These are phyloP conservation scores for Hylia prasina DNA, from an alignment of 2,113 vertebrate genomes.

Conservation along the genomic window DNA sequence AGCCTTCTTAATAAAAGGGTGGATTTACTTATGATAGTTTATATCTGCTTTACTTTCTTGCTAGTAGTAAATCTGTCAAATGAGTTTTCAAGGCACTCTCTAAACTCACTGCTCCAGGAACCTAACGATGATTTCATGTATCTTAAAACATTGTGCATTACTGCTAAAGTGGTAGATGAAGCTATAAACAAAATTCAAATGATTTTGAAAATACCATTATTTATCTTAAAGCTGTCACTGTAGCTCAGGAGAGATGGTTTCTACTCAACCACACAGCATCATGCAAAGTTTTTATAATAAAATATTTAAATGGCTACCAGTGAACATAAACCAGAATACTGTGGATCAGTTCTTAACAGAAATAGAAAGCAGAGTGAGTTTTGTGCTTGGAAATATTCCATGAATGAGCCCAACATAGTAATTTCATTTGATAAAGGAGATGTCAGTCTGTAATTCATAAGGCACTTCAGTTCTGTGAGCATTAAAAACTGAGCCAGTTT, in stretches of 20 bases:
- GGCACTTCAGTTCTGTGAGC: not conserved
- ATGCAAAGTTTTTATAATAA: not conserved
- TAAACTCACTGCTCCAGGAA: not conserved
- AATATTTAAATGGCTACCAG: not conserved
- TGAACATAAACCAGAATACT: not conserved
- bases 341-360: not conserved
- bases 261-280: not conserved
- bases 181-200: slow-evolving; percentile 7
- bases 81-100: not conserved
- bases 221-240: slow-evolving; percentile 8
- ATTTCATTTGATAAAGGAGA: slow-evolving; percentile 8
- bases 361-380: not conserved
- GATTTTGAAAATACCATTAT: not conserved
- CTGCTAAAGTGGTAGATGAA: slow-evolving; percentile 1
- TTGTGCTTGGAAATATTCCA: not conserved
- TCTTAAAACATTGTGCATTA: not conserved
- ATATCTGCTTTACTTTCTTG: not conserved
- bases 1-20: not conserved
- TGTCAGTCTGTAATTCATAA: not conserved
- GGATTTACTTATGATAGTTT: not conserved
- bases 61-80: not conserved
- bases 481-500: not conserved
- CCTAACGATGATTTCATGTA: not conserved
- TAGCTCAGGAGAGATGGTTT: not conserved
- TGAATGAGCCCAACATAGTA: not conserved